Conservation (phyloP, 1,140 invertebrate species). For the Diabrotica virgifera region DNA sequence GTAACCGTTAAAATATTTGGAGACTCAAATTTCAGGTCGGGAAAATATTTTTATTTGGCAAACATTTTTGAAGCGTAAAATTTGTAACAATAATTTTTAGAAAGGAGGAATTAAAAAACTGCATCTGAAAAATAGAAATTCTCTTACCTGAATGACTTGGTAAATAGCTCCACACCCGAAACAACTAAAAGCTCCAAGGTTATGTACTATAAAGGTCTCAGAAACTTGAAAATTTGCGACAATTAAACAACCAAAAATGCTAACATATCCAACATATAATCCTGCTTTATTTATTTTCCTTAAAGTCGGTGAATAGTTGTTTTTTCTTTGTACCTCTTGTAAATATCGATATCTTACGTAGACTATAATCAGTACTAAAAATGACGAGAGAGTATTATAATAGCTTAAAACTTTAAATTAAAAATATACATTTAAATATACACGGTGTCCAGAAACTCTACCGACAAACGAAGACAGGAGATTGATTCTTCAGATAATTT, state of each 20-base stretch:
- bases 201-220: conserved; percentile 15
- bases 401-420: no score
- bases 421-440: no score
- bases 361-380: conserved; percentile 11
- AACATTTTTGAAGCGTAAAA: no score
- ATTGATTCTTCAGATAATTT: no score
- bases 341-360: conserved; percentile 18
- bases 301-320: background rate
- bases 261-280: background rate
- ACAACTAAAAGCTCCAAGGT: conserved; percentile 15
- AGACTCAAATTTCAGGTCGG: no score
- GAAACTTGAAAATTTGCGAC: conserved; percentile 22
- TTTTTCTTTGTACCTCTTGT: conserved; percentile 7
- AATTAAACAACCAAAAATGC: conserved; percentile 11
- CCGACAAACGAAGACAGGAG: no score
- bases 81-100: no score
- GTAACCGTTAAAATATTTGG: no score
- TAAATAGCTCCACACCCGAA: conserved; percentile 19
- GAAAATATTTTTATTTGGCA: no score
- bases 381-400: background rate
- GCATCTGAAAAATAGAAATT: conserved; percentile 7
- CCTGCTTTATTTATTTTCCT: conserved; percentile 8
- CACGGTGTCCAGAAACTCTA: no score
- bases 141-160: conserved; percentile 23
- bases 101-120: background rate